Percentiles rank a stretch among this genome's conserved stretches.
These are phyloP conservation scores for Mythimna ferrago DNA, from an alignment of 2,888 invertebrate genomes.

Conservation along the genomic window DNA sequence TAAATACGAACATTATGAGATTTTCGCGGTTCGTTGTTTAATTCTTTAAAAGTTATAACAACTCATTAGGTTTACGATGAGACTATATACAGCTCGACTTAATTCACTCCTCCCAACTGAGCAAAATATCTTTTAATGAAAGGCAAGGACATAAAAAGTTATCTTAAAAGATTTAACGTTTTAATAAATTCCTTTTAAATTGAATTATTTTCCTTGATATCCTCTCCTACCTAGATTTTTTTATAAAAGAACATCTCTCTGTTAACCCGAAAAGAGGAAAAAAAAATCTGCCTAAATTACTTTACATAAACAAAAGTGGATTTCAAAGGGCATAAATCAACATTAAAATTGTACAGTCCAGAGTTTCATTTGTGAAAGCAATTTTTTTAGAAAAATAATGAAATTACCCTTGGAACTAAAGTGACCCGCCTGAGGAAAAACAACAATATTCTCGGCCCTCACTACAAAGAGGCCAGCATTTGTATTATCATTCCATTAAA, in stretches of 20 bases:
- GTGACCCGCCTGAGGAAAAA: conserved; percentile 87
- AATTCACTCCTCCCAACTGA: conserved; percentile 30
- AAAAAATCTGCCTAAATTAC: conserved; percentile 70
- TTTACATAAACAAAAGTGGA: conserved; percentile 75
- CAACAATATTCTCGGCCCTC: conserved; percentile 86
- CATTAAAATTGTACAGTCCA: conserved; percentile 78
- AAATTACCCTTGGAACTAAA: conserved; percentile 88
- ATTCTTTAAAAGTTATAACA: conserved; percentile 45
- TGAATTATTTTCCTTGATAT: conserved; percentile 49
- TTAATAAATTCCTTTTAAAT: conserved; percentile 49
- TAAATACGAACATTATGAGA: conserved; percentile 51
- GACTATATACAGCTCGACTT: conserved; percentile 42
- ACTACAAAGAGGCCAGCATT: conserved; percentile 89
- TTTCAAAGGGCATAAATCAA: conserved; percentile 80
- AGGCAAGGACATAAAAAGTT: conserved; percentile 42
- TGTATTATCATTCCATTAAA: conserved; percentile 91
- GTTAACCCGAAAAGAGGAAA: conserved; percentile 63
- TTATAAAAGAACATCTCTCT: conserved; percentile 52
- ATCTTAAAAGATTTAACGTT: conserved; percentile 46
- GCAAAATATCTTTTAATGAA: conserved; percentile 42
- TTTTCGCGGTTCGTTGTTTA: conserved; percentile 41
- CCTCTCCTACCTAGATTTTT: conserved; percentile 43
- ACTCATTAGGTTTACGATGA: conserved; percentile 39
- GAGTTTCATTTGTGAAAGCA: conserved; percentile 81
- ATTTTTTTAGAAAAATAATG: conserved; percentile 85